Conservation (phyloP, 2,888 invertebrate species). For the Phyllotreta striolata region DNA sequence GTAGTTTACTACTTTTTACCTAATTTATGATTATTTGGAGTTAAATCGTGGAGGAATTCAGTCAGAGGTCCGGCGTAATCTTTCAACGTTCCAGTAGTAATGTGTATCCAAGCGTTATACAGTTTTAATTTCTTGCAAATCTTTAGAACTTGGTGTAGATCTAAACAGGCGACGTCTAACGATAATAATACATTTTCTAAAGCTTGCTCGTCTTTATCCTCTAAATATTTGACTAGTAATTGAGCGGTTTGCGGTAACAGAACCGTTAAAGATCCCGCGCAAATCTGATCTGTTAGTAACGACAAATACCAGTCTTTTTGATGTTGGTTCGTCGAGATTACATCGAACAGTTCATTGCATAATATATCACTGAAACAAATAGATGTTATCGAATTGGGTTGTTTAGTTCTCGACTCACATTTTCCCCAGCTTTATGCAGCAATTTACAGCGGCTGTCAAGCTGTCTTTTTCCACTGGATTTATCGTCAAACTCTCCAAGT, state of each 20-base stretch:
- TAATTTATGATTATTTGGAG: constrained; percentile 65
- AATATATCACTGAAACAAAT: constrained; percentile 63
- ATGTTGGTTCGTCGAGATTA: constrained; percentile 62
- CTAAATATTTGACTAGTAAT: constrained; percentile 74
- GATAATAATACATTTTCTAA: constrained; percentile 77
- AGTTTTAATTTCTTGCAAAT: constrained; percentile 66
- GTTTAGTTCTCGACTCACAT: constrained; percentile 59
- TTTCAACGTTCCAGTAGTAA: constrained; percentile 77
- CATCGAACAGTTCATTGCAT: constrained; percentile 72
- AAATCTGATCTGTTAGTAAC: constrained; percentile 74
- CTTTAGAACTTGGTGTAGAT: constrained; percentile 74
- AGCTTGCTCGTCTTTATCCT: constrained; percentile 66
- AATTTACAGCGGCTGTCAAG: constrained; percentile 61
- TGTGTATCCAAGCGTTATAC: constrained; percentile 76
- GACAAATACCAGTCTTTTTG: constrained; percentile 68
- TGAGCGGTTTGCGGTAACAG: constrained; percentile 77
- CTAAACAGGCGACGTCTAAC: constrained; percentile 76
- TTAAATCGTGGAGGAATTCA: constrained; percentile 68
- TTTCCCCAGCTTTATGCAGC: constrained; percentile 62
- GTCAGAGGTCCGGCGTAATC: constrained; percentile 80
- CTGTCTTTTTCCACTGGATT: constrained; percentile 60
- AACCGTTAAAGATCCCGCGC: constrained; percentile 67
- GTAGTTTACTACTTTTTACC: constrained; percentile 23
- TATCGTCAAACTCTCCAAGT: constrained; percentile 60
- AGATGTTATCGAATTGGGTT: not conserved